Percentiles rank a stretch among this genome's conserved stretches.
These are phyloP conservation scores for Muscina levida DNA, from an alignment of 2,888 invertebrate species.

Conservation along the genomic window DNA sequence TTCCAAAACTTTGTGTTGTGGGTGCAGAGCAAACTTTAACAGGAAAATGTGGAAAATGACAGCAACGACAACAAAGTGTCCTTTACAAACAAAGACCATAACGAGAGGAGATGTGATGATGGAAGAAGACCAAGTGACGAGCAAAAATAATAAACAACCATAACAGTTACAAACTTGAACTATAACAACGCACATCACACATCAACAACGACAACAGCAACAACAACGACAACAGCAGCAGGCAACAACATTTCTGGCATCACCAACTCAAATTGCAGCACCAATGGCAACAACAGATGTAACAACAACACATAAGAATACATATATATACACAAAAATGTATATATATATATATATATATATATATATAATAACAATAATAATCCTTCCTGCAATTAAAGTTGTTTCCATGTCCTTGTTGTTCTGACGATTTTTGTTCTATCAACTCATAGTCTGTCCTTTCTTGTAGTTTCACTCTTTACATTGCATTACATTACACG, in stretches of 20 bases:
- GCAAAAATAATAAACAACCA: slow-evolving; percentile 1
- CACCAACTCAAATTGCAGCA: not conserved
- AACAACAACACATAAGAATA: too few relatives aligned
- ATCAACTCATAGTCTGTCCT: not conserved
- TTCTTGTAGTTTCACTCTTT: slow-evolving; percentile 1
- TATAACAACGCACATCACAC: not conserved
- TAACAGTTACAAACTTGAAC: slow-evolving; percentile 14
- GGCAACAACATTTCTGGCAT: not conserved
- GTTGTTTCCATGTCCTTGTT: slow-evolving; percentile 26
- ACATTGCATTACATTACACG: slow-evolving; percentile 41
- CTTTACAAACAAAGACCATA: not conserved
- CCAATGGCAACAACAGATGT: too few relatives aligned
- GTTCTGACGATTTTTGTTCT: not conserved
- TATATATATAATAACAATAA: slow-evolving; percentile 29
- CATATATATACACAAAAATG: too few relatives aligned
- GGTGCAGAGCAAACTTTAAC: not conserved
- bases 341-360: too few relatives aligned
- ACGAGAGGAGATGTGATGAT: not conserved
- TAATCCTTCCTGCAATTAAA: slow-evolving; percentile 58
- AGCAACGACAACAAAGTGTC: not conserved
- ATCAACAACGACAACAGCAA: not conserved
- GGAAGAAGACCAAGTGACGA: too few relatives aligned
- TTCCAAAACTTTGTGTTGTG: not conserved
- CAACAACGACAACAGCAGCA: not conserved
- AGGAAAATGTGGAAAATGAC: not conserved